A percentile compares a stretch with the other conserved stretches of the same genome.
Conservation (phyloP, 2,113 vertebrate species). For the Mixornis gularis region DNA sequence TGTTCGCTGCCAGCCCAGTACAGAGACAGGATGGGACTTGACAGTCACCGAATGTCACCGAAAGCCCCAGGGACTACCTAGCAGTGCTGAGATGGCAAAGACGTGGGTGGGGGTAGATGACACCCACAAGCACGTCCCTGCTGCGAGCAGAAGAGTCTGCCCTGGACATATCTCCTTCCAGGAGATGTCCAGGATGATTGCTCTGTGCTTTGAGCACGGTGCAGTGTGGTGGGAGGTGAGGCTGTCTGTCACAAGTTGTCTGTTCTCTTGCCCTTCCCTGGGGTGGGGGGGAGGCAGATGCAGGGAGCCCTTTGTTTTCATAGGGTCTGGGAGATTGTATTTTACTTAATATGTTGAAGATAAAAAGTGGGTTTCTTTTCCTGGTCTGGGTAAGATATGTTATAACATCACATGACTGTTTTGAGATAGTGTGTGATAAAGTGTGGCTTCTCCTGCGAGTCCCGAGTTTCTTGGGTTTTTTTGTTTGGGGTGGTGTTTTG, state of each 20-base stretch:
- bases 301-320: background rate
- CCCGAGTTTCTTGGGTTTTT: background rate
- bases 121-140: fast-evolving
- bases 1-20: fast-evolving
- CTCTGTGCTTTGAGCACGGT: background rate
- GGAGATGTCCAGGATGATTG: background rate
- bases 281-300: fast-evolving
- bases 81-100: background rate
- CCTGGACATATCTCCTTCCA: background rate
- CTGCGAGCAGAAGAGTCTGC: background rate
- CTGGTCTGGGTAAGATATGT: background rate
- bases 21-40: background rate
- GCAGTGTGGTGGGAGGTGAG: background rate
- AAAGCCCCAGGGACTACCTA: background rate
- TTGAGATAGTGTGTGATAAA: background rate
- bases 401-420: background rate
- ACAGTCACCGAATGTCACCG: background rate
- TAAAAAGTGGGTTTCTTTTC: background rate
- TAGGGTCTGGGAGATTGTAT: background rate
- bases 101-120: background rate
- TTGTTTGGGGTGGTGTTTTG: too few relatives aligned
- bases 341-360: background rate
- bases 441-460: background rate
- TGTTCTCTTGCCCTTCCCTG: background rate
- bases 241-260: background rate